Conservation (phyloP, 2,797 vertebrate genomes). For the Masticophis lateralis region DNA sequence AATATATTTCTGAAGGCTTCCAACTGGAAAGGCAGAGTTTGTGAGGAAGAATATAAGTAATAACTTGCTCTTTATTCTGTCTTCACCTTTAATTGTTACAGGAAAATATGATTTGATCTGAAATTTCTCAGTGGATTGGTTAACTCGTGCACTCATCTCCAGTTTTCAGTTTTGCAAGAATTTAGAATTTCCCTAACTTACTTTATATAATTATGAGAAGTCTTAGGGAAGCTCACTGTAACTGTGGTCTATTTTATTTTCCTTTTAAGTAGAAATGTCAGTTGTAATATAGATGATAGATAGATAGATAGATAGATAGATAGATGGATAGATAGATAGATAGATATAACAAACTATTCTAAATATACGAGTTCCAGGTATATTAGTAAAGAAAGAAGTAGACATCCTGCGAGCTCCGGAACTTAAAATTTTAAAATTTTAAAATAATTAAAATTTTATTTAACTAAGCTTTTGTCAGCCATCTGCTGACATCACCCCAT, state of each 20-base stretch:
- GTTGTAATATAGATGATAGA: not conserved
- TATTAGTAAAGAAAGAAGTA: too few species aligned
- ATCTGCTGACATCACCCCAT: too few species aligned
- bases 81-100: not conserved
- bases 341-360: too few species aligned
- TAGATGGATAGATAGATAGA: too few species aligned
- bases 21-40: not conserved
- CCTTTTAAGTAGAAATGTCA: not conserved
- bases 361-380: too few species aligned
- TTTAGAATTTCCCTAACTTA: not conserved
- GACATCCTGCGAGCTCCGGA: too few species aligned
- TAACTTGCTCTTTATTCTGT: not conserved
- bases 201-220: not conserved
- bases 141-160: not conserved
- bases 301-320: too few species aligned
- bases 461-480: too few species aligned
- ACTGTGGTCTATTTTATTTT: not conserved
- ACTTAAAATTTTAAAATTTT: too few species aligned
- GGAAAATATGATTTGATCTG: not conserved
- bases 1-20: not conserved
- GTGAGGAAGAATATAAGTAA: not conserved
- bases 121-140: not conserved
- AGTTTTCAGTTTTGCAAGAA: not conserved
- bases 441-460: too few species aligned
- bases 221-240: not conserved